Evolutionary conservation across 2,888 invertebrate species (phyloP), one percentile per base, ranked within the genome.

Genomic region (Elmis aenea): DNA sequence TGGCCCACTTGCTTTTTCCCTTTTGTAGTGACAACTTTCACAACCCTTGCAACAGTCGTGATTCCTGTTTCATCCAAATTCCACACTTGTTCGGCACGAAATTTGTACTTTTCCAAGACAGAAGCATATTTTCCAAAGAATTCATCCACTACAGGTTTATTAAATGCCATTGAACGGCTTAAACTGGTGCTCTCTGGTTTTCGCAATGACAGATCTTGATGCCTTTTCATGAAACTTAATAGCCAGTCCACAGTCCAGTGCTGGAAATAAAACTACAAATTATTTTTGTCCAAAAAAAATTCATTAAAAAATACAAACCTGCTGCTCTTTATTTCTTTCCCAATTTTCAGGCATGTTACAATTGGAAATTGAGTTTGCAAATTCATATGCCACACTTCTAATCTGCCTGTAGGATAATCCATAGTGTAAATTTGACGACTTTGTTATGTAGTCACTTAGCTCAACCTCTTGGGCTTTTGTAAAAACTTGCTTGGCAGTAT

Each of bases 141-240:
- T 9, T 26, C 33, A 11, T 31, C 33, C 5, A 47, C 34, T 15
- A 26, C 34, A 25, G 23, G 36, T 18, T 34, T 31, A 32, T 48
- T 49, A 29, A 49, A 47, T 14, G 33, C 27, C 21, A 42, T 48
- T 26, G 44, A 35, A 21, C 38, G 23, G 20, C 28, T 34, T 5
- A 41, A 34, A 30, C 45, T 33, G 5, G 33, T 41, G 8, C 27
- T 32, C 24, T 41, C 34, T 14, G 30, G 41, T 29, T 25, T 28
- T 18, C 38, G 27, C 13, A 40, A 13, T n/a, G 33, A 29, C n/a
- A 30, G 12, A 9, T 29, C 12, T 13, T 23, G 12, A 15, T 35
- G 26, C 21, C 36, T 24, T 11, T 23, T 25, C 26, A 42, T 23
- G 2, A 25, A 33, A 13, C 25, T 5, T 2, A 10, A 13, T 1